Base-by-base conservation (phyloP, 1,140 invertebrate species). In the Fopius arisanus region DNA sequence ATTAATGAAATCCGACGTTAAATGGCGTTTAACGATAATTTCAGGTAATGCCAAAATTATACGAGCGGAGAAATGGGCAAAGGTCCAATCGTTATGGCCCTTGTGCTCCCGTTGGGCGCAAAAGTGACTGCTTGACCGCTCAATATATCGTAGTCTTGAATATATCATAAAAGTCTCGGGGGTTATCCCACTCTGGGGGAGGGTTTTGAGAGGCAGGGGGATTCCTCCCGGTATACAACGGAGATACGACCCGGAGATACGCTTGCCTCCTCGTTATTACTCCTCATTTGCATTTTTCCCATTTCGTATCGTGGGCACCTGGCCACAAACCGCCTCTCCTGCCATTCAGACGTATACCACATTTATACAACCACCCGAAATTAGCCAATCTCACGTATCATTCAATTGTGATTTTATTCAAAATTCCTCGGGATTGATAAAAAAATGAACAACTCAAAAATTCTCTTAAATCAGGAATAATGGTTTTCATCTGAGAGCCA, bases 231-330 rank as follows among this genome's bases (percentile, higher is more conserved):
- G 28, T 65, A 33, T 31, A 65, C 26, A 65, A 1, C 0, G n/a
- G 29, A 77, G 75, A 77, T 77, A 77, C 72, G 72, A 77, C 43
- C 75, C 72, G 75, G 75, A 77, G 75, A 77, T 77, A 77, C 72
- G 75, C 72, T 77, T 70, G 66, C 72, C 73, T 77, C 72, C 75
- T 77, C 75, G 70, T 77, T 77, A 77, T 77, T 77, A 77, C 75
- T 77, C 73, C 67, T 77, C 68, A 74, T 77, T 75, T 77, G 73
- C 76, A 77, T 77, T 77, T 77, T 77, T 74, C 66, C 72, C 72
- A 77, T 74, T 77, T 75, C 21, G 48, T 70, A 72, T 74, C 31
- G 48, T 69, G 28, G 72, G 63, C 62, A 73, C 72, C 72, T 73
- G 72, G 72, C 51, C 9, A 62, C 65, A 51, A 29, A 68, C 54